Conservation (phyloP, 23 tunicate genomes). For the Halocynthia roretzi region DNA sequence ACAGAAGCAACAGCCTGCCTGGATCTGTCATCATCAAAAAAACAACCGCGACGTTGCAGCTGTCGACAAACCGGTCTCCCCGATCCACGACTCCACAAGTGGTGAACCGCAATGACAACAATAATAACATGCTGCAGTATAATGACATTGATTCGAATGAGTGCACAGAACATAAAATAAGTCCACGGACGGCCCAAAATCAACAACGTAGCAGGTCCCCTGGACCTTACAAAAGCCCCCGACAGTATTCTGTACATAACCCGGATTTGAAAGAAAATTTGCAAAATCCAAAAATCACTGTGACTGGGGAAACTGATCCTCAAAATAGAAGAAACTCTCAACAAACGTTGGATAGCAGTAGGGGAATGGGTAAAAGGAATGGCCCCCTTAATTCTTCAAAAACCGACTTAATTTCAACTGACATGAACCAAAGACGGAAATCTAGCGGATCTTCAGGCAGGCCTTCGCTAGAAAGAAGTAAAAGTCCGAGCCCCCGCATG, state of each 20-base stretch:
- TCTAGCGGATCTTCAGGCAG: too few relatives aligned
- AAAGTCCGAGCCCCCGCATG: conserved; percentile 6
- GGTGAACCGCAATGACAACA: background rate
- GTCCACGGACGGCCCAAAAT: background rate
- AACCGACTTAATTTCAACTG: too few relatives aligned
- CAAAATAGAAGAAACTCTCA: too few relatives aligned
- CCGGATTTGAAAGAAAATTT: background rate
- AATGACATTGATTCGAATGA: background rate
- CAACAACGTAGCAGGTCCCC: conserved; percentile 10
- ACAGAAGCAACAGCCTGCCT: conserved; percentile 18
- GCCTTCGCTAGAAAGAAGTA: background rate
- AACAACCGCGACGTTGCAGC: background rate
- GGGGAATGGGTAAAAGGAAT: too few relatives aligned
- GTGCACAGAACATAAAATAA: background rate
- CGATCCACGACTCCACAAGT: background rate
- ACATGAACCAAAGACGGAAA: too few relatives aligned
- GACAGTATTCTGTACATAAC: too few relatives aligned
- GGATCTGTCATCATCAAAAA: background rate
- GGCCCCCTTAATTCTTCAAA: too few relatives aligned
- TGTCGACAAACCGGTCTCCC: conserved; percentile 1
- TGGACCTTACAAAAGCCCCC: background rate
- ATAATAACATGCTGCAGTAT: background rate
- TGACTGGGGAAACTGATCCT: too few relatives aligned
- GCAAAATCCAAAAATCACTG: background rate
- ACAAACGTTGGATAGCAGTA: too few relatives aligned